Percentiles rank a stretch among this genome's conserved stretches.
Evolutionary conservation across 2,888 invertebrate species (phyloP).

Genomic region (Temnothorax ravouxi): DNA sequence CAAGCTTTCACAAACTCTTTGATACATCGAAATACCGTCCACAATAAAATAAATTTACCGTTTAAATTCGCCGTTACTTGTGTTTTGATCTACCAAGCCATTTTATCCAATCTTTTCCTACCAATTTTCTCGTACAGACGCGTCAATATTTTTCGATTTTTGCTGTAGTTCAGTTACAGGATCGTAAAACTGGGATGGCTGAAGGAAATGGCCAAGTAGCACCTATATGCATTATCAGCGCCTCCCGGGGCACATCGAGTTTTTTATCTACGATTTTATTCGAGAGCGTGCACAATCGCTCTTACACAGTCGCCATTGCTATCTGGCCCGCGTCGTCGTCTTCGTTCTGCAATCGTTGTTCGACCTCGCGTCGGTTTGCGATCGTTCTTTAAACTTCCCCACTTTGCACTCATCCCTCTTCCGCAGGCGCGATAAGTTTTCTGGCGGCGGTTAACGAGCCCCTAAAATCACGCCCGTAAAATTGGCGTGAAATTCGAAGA

Average conservation of each 20-base stretch:
- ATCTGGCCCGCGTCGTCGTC: conserved; percentile 36
- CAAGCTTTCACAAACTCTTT: background rate
- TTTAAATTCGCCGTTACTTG: background rate
- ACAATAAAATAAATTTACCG: conserved; percentile 7
- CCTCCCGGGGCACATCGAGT: conserved; percentile 3
- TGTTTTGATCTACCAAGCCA: background rate
- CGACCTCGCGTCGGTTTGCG: conserved; percentile 36
- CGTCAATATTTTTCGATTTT: conserved; percentile 40
- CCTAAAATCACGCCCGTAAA: conserved; percentile 70
- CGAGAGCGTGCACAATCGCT: conserved; percentile 44
- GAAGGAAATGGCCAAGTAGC: conserved; percentile 40
- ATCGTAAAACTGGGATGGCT: conserved; percentile 16
- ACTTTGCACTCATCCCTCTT: conserved; percentile 23
- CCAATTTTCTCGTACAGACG: conserved; percentile 16
- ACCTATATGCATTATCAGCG: conserved; percentile 47
- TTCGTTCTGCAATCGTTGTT: conserved; percentile 39
- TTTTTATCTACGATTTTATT: conserved; percentile 52
- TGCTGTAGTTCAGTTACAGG: background rate
- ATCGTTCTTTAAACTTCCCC: conserved; percentile 40
- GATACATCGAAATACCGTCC: background rate
- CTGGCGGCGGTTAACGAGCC: conserved; percentile 67
- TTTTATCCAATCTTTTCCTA: conserved; percentile 27
- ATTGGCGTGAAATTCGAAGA: conserved; percentile 63
- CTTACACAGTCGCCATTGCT: conserved; percentile 42
- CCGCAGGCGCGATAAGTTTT: conserved; percentile 51